Evolutionary conservation across 2,113 vertebrate species (phyloP).

Genomic region (Cottus gobio): DNA sequence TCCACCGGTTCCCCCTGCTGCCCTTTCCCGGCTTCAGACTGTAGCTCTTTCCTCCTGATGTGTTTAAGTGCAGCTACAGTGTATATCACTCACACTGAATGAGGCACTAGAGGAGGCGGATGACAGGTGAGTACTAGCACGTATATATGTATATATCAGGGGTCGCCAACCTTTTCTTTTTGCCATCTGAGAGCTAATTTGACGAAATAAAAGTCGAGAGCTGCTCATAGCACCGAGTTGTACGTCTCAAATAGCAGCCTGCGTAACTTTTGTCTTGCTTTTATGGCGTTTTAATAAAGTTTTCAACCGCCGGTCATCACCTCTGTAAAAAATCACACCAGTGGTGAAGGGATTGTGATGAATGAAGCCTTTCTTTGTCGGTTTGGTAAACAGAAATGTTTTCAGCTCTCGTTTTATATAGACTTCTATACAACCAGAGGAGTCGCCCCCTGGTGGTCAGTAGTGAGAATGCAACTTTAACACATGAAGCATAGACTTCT

Average conservation of each 20-base stretch:
- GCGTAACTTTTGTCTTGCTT: not conserved
- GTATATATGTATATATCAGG: not conserved
- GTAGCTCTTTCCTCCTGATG: not conserved
- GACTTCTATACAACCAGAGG: no score
- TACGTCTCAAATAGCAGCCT: not conserved
- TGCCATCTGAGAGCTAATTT: not conserved
- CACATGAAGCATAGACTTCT: no score
- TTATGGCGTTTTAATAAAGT: no score
- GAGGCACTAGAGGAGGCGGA: constrained; percentile 32
- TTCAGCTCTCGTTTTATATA: no score
- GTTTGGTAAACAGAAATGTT: no score
- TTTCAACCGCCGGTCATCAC: no score
- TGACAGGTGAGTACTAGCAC: not conserved
- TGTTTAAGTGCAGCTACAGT: constrained; percentile 37
- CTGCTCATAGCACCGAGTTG: not conserved
- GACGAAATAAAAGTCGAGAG: not conserved
- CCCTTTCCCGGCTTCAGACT: not conserved
- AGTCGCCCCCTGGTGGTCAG: no score
- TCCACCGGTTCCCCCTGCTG: not conserved
- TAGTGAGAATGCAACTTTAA: no score
- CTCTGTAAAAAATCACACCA: no score
- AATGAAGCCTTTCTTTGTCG: no score
- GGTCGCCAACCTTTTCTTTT: not conserved
- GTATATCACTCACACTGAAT: constrained; percentile 45
- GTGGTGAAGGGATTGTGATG: no score